These are phyloP conservation scores for Chromis chromis DNA, from an alignment of 2,797 vertebrate genomes.

Conservation along the genomic window DNA sequence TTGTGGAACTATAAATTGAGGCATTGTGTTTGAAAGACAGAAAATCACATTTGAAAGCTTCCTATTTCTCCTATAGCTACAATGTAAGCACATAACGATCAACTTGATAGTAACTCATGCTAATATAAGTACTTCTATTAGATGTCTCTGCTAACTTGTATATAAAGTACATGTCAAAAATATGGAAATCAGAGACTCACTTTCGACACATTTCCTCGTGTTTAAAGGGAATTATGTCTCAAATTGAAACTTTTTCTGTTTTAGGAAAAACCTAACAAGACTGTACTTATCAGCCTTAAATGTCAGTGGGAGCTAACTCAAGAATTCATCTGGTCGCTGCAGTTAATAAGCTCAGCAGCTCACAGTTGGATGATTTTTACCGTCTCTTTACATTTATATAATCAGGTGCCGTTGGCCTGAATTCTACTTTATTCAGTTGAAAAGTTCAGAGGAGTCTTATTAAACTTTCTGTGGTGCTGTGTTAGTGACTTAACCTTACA, in stretches of 20 bases:
- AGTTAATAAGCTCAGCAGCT: conserved; percentile 48
- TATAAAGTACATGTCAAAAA: neutral
- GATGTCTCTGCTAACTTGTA: neutral
- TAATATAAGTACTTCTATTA: neutral
- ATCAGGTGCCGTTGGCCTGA: conserved; percentile 32
- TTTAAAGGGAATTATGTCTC: conserved; percentile 24
- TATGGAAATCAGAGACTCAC: neutral
- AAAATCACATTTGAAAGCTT: too few species aligned
- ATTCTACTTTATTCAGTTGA: conserved; percentile 13
- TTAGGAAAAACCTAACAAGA: conserved; percentile 45
- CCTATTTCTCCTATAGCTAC: too few species aligned
- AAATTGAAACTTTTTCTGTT: conserved; percentile 33
- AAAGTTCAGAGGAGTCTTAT: conserved; percentile 25
- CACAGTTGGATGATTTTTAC: conserved; percentile 45
- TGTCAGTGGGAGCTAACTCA: conserved; percentile 43
- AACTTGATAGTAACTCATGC: neutral
- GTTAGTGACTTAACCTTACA: conserved; percentile 9
- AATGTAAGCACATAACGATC: neutral
- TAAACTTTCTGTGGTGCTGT: conserved; percentile 25
- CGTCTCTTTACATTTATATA: conserved; percentile 32
- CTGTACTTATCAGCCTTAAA: conserved; percentile 39
- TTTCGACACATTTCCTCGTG: conserved; percentile 7
- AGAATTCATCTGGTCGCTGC: conserved; percentile 42
- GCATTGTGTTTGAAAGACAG: too few species aligned
- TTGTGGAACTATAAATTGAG: too few species aligned